Evolutionary conservation across 2,113 vertebrate genomes (phyloP), one percentile per base, ranked within the genome.

Genomic region (Saimiri boliviensis): DNA sequence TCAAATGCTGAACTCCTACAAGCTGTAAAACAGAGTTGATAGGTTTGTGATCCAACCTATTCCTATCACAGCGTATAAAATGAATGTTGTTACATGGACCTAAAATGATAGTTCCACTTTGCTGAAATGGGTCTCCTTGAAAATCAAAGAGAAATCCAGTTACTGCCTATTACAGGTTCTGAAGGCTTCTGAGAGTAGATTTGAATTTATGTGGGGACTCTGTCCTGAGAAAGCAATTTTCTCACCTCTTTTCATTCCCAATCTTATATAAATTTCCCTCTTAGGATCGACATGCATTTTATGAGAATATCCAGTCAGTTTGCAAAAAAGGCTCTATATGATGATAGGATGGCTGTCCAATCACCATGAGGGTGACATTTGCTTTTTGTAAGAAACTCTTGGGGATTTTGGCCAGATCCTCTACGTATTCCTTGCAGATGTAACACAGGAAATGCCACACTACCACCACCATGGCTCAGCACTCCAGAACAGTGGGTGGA

Each of bases 231-330:
- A 21, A 21, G 96, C 96, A 95, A 97, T 98, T 60, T 66, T 96
- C 99, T 99, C 99, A 93, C 99, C 99, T 98, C 98, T 99, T 98
- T 98, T 99, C 99, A 99, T 99, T 79, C 99, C 99, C 95, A 99
- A 98, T 45, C 83, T 99, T 98, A 98, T 99, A 98, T 99, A 99
- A 98, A 99, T 99, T 93, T 99, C 97, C 94, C 99, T 99, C 87
- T 99, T 98, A n/a, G 99, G 99, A 98, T 99, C 99, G 66, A 99
- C 99, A 85, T 99, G 99, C 56, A 99, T 99, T 98, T 99, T 99
- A 93, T 99, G 98, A 83, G 98, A 97, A 98, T 99, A 99, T 1
- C 99, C 98, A 49, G 99, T 99, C 97, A 99, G 98, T 92, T 97
- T 98, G 98, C 99, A 99, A 98, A 99, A 99, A 99, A 2, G 99